Conservation (phyloP, 2,113 vertebrate genomes). For the Ahaetulla prasina region DNA sequence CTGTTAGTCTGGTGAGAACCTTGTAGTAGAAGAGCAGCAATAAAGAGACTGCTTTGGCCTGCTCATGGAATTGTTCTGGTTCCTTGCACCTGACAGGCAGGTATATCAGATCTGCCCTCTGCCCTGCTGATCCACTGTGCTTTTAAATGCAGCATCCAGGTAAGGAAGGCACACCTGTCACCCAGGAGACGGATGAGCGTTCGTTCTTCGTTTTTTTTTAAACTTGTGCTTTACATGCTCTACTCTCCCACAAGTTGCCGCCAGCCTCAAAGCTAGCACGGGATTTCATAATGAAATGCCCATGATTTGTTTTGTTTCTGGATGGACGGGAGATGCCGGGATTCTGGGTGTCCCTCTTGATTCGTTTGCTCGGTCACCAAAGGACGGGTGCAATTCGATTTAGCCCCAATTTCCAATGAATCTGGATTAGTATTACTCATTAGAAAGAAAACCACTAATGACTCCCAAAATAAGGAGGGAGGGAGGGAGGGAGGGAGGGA, state of each 20-base stretch:
- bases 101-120: not conserved
- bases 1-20: not conserved
- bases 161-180: not conserved
- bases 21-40: not conserved
- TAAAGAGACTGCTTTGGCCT: not conserved
- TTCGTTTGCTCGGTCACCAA: not conserved
- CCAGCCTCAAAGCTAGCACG: not conserved
- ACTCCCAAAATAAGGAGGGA: not conserved
- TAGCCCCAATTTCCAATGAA: not conserved
- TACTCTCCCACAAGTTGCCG: not conserved
- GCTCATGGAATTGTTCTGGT: not conserved
- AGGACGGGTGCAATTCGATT: not conserved
- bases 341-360: not conserved
- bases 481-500: not conserved
- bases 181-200: not conserved
- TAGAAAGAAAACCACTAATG: not conserved
- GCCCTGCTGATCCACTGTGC: not conserved
- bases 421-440: not conserved
- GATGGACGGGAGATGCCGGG: not conserved
- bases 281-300: not conserved
- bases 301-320: not conserved
- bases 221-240: not conserved
- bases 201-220: not conserved
- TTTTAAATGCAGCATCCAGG: not conserved
- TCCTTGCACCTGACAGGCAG: not conserved